Evolutionary conservation across 2,888 invertebrate species (phyloP), one percentile per base, ranked within the genome.

Genomic region (Mythimna loreyi): DNA sequence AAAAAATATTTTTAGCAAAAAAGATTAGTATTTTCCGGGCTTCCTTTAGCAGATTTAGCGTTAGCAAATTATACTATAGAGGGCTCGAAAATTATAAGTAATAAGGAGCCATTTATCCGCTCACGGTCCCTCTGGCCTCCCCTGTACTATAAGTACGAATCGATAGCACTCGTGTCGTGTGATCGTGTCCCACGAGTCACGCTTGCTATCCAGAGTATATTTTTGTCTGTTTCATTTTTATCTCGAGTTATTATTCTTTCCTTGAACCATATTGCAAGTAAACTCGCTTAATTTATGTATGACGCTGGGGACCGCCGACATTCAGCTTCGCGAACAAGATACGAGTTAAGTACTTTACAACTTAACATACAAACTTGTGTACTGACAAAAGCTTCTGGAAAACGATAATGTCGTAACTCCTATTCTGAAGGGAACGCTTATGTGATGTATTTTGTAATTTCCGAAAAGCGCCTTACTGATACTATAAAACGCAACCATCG

Each of bases 161-260:
- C 90, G 90, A 91, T 92, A 56, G 23, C 82, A 85, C 83, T 86
- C 84, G 58, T 76, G 88, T 89, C 62, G 59, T 58, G 52, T 70
- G 73, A 47, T 70, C 89, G 89, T 88, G 89, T 89, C 89, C 87
- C 87, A 82, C 80, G 85, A 89, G 91, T 90, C 92, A 89, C 90
- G 90, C 88, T 87, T 85, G 78, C 83, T 83, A 76, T 75, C 80
- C 81, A 61, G 68, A 82, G 68, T 82, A 78, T 72, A 72, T 75
- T 75, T 74, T 82, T 74, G 55, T 74, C 61, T 55, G 63, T 71
- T 84, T 83, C 78, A 82, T 79, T 82, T 83, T 83, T 80, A 79
- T 74, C 75, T 70, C 59, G 57, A 78, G 78, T 80, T 77, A 75
- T 79, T 80, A 77, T 83, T 80, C 77, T 72, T 76, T 71, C 69